Base-by-base conservation (phyloP, 2,113 vertebrate species). In the Plecotus auritus region DNA sequence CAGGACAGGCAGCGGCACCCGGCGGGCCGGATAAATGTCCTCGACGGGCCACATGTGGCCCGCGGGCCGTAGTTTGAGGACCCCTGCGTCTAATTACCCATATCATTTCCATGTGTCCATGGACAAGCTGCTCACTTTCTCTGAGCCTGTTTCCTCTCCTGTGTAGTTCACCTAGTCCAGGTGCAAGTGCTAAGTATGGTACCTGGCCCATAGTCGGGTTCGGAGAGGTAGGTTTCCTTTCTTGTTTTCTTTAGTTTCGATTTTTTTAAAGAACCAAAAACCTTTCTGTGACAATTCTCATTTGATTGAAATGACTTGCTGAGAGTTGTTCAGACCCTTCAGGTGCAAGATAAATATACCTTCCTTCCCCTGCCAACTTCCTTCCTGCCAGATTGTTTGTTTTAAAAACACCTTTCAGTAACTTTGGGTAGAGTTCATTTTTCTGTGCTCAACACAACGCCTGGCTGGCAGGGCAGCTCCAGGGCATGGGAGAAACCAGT, bases 201-300 rank as follows among this genome's bases (percentile, higher is more conserved):
- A 0, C 84, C 83, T 56, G 87, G 49, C n/a, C 22, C 9, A 0
- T 7, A 1, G 2, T 20, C 8, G 4, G 10, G 32, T 40, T 70
- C 64, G 13, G 90, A 47, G 66, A 61, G n/a, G 26, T 23, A 1
- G 40, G 16, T 35, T 85, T 88, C 56, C 56, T 66, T 35, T 84
- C 54, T 84, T 64, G 5, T 84, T 80, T 61, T 35, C 28, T 66
- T 90, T 56, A 4, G 76, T 45, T 90, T 80, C 11, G n/a, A 0
- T 81, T 37, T 51, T 91, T 89, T 85, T 77, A 20, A 82, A 95
- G 80, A 93, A 42, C 18, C 30, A 67, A 82, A 89, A 86, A 42
- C 18, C 17, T 78, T 59, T 77, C 88, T 9, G 26, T 56, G 18
- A 74, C 45, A 13, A 11, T 10, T 85, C 73, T 85, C 51, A 54